A percentile compares a stretch with the other conserved stretches of the same genome.
Evolutionary conservation across 2,888 invertebrate genomes (phyloP).

Genomic region (Philhelius pedissequus): DNA sequence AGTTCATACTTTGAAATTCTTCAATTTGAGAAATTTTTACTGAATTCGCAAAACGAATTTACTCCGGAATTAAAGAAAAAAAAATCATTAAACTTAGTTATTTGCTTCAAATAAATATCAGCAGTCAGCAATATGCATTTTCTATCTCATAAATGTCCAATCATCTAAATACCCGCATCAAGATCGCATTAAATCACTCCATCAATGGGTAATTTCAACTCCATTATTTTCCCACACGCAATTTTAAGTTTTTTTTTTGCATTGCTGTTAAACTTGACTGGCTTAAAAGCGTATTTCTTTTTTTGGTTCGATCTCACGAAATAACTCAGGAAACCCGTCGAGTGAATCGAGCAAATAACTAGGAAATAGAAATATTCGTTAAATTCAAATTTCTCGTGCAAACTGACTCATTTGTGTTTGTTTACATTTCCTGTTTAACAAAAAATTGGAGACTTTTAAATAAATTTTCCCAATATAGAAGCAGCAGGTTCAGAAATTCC

Average conservation of each 20-base stretch:
- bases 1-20: not conserved
- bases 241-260: not conserved
- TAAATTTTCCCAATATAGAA: not conserved
- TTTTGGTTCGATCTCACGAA: constrained; percentile 19
- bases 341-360: constrained; percentile 23
- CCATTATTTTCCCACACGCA: constrained; percentile 53
- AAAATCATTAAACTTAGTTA: not conserved
- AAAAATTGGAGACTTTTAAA: constrained; percentile 28
- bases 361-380: constrained; percentile 33
- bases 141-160: constrained; percentile 16
- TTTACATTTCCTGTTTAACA: constrained; percentile 39
- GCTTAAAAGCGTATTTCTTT: not conserved
- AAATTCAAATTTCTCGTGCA: constrained; percentile 44
- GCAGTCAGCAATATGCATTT: not conserved
- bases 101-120: not conserved
- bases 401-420: constrained; percentile 40
- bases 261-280: too few species aligned
- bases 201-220: constrained; percentile 14
- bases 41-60: not conserved
- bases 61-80: not conserved
- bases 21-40: not conserved
- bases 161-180: constrained; percentile 4
- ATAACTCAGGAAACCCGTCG: constrained; percentile 33
- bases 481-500: constrained; percentile 37
- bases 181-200: constrained; percentile 37